A percentile compares a stretch with the other conserved stretches of the same genome.
Evolutionary conservation across 2,113 vertebrate genomes (phyloP).

Genomic region (Nyctibius bracteatus): DNA sequence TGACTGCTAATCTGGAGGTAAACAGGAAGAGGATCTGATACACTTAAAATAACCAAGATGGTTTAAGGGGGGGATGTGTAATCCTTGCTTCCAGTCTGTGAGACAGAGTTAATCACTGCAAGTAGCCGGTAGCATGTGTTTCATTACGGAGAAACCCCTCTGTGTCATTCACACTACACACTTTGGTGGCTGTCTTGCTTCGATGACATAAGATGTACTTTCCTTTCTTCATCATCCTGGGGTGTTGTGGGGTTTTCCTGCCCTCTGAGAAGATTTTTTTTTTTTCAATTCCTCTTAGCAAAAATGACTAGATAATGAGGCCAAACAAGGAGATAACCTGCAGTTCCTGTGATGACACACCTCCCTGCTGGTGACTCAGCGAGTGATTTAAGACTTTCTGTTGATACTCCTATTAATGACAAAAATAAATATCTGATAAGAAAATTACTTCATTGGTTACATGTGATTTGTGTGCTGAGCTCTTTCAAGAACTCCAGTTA

Average conservation of each 20-base stretch:
- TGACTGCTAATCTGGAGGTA: slow-evolving; percentile 1
- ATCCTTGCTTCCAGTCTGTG: slow-evolving; percentile 41
- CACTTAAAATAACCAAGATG: background rate
- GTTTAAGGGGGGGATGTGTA: slow-evolving; percentile 29
- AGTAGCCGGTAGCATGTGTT: background rate
- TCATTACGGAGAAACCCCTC: slow-evolving; percentile 29
- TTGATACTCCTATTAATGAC: background rate
- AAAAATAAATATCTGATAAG: slow-evolving; percentile 31
- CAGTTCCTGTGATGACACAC: slow-evolving; percentile 64
- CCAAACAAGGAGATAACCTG: slow-evolving; percentile 54
- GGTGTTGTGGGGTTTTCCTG: slow-evolving; percentile 54
- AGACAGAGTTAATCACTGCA: slow-evolving; percentile 66
- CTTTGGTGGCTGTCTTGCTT: slow-evolving; percentile 35
- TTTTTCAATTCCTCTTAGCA: slow-evolving; percentile 2
- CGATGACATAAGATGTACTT: slow-evolving; percentile 48
- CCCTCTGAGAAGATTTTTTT: slow-evolving; percentile 47
- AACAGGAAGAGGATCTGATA: slow-evolving; percentile 67
- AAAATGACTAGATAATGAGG: slow-evolving; percentile 48
- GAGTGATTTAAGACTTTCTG: slow-evolving; percentile 18
- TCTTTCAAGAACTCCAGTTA: background rate
- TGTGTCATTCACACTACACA: slow-evolving; percentile 29
- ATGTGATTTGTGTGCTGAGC: slow-evolving; percentile 26
- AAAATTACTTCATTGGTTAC: background rate
- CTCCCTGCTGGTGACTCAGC: slow-evolving; percentile 60
- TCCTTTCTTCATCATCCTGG: slow-evolving; percentile 56